Percentiles rank a stretch among this genome's conserved stretches.
phyloP scores from a whole-genome alignment of 2,888 invertebrate species.

The Timema podura region DNA sequence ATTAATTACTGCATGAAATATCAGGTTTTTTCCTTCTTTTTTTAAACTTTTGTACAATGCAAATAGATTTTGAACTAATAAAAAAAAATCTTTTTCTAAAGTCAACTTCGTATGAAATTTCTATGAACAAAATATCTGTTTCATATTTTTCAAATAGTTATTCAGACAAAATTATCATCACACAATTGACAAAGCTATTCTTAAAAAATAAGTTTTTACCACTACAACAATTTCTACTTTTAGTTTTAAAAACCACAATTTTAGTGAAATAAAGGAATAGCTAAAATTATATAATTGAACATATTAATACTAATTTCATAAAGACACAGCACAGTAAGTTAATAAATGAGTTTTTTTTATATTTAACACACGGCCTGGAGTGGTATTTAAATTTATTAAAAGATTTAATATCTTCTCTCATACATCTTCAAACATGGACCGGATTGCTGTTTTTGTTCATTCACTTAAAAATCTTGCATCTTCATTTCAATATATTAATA shows the following conservation, averaged over 20 bases:
- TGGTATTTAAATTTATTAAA: background rate
- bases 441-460: conserved; percentile 4
- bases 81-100: background rate
- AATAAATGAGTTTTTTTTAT: too few species aligned
- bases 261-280: background rate
- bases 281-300: background rate
- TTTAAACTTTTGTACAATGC: background rate
- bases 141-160: background rate
- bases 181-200: background rate
- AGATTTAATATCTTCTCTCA: background rate
- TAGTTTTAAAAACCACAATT: too few species aligned
- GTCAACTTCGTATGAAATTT: background rate
- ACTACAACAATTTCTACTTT: too few species aligned
- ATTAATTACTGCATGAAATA: background rate
- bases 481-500: background rate
- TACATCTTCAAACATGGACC: conserved; percentile 10
- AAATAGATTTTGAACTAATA: background rate
- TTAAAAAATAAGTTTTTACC: too few species aligned
- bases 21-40: background rate
- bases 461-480: background rate
- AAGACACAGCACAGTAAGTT: background rate
- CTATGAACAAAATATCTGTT: background rate
- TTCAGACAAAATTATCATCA: conserved; percentile 4
- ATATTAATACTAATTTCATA: background rate
- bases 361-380: too few species aligned